A percentile compares a stretch with the other conserved stretches of the same genome.
phyloP scores from a whole-genome alignment of 2,113 vertebrate genomes.

The Ariopsis seemanni region DNA sequence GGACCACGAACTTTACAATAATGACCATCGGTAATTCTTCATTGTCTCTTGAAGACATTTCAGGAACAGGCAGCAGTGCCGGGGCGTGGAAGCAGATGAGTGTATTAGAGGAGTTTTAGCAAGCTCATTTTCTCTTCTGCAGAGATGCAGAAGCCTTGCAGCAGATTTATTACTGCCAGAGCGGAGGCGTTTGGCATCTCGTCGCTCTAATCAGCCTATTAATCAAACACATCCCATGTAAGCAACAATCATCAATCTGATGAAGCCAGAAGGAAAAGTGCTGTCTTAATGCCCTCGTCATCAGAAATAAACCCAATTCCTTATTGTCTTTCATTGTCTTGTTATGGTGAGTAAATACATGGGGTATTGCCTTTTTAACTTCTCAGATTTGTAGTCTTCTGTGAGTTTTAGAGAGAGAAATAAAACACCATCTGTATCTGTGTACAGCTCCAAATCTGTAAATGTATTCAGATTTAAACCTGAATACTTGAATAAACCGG shows the following conservation, averaged over 20 bases:
- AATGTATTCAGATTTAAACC: background rate
- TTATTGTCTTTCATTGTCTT: conserved; percentile 42
- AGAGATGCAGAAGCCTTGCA: conserved; percentile 34
- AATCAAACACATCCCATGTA: conserved; percentile 53
- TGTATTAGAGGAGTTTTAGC: conserved; percentile 35
- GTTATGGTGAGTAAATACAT: conserved; percentile 43
- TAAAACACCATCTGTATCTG: background rate
- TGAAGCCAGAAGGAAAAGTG: conserved; percentile 40
- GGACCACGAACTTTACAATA: conserved; percentile 15
- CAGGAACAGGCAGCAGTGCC: background rate
- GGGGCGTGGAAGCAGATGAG: conserved; percentile 8
- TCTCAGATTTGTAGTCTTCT: conserved; percentile 22
- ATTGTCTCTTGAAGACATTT: conserved; percentile 9
- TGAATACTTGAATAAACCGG: background rate
- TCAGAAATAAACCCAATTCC: conserved; percentile 27
- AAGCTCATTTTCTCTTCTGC: conserved; percentile 29
- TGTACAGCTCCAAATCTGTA: background rate
- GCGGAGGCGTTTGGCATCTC: conserved; percentile 46
- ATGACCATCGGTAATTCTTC: conserved; percentile 12
- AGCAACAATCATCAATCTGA: conserved; percentile 52
- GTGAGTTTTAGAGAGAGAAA: conserved; percentile 1
- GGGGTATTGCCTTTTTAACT: conserved; percentile 10
- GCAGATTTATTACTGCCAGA: conserved; percentile 50
- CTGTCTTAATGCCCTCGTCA: conserved; percentile 20
- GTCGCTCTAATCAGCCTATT: conserved; percentile 55